phyloP scores from a whole-genome alignment of 2,888 invertebrate genomes.

The Rosalia funebris region DNA sequence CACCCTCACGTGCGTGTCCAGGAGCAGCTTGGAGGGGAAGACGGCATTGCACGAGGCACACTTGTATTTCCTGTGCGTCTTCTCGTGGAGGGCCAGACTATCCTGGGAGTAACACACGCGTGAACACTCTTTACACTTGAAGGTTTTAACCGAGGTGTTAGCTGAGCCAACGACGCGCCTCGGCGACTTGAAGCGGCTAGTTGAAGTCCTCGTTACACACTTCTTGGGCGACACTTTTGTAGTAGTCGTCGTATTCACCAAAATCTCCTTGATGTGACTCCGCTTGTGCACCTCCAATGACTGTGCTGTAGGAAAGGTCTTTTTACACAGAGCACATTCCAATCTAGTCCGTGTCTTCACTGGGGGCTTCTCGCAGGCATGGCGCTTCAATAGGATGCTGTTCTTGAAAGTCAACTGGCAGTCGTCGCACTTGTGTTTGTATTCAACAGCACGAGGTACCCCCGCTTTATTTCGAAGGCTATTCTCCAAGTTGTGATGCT shows the following conservation, averaged over 20 bases:
- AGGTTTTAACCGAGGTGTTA: conserved; percentile 12
- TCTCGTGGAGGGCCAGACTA: conserved; percentile 49
- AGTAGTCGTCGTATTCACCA: conserved; percentile 50
- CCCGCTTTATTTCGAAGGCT: conserved; percentile 35
- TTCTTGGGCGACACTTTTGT: conserved; percentile 52
- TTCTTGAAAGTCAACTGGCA: conserved; percentile 58
- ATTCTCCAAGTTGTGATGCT: conserved; percentile 57
- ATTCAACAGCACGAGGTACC: conserved; percentile 35
- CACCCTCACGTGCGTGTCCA: conserved; percentile 56
- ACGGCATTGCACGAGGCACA: conserved; percentile 53
- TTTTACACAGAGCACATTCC: conserved; percentile 54
- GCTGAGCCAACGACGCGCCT: too few relatives aligned
- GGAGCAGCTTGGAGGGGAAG: conserved; percentile 55
- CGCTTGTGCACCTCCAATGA: conserved; percentile 55
- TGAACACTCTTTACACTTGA: conserved; percentile 54
- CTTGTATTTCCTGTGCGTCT: conserved; percentile 52
- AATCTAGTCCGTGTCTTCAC: conserved; percentile 31
- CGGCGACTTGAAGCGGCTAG: conserved; percentile 26
- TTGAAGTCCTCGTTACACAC: conserved; percentile 32
- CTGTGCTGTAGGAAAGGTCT: conserved; percentile 48
- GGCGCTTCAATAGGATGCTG: conserved; percentile 52
- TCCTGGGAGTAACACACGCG: conserved; percentile 51
- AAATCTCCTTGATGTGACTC: conserved; percentile 53
- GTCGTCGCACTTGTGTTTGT: conserved; percentile 55
- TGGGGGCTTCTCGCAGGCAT: conserved; percentile 49